phyloP scores from a whole-genome alignment of 2,888 invertebrate species.

The Odontocolon sp. region DNA sequence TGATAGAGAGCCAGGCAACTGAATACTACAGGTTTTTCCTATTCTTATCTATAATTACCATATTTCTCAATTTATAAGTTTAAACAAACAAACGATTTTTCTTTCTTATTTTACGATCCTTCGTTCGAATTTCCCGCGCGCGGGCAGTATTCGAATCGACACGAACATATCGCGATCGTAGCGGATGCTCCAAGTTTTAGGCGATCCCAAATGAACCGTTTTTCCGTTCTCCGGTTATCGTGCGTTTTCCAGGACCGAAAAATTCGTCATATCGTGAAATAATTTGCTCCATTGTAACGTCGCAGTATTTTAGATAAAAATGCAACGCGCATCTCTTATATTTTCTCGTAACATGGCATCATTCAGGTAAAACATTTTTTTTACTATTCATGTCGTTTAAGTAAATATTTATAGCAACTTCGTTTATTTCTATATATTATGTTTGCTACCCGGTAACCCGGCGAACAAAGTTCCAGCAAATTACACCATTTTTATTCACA shows the following conservation, averaged over 20 bases:
- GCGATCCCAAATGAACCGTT: not conserved
- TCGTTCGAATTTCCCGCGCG: constrained; percentile 27
- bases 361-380: constrained; percentile 68
- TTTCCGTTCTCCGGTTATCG: not conserved
- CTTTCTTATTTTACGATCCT: not conserved
- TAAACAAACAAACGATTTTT: not conserved
- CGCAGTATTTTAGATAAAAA: constrained; percentile 59
- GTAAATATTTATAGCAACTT: not conserved
- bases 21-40: constrained; percentile 66
- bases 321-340: constrained; percentile 71
- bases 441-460: constrained; percentile 6
- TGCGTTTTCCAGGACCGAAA: constrained; percentile 17
- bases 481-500: constrained; percentile 3
- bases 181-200: not conserved
- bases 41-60: not conserved
- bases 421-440: not conserved
- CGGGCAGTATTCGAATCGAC: not conserved
- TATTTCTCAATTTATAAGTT: not conserved
- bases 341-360: constrained; percentile 75
- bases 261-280: constrained; percentile 47
- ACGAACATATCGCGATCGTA: not conserved
- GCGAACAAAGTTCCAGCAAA: not conserved
- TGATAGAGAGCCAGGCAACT: constrained; percentile 66
- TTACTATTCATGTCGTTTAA: not conserved
- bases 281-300: constrained; percentile 34